Conservation (phyloP, 2,113 vertebrate genomes). For the Chamaetylas fuelleborni region DNA sequence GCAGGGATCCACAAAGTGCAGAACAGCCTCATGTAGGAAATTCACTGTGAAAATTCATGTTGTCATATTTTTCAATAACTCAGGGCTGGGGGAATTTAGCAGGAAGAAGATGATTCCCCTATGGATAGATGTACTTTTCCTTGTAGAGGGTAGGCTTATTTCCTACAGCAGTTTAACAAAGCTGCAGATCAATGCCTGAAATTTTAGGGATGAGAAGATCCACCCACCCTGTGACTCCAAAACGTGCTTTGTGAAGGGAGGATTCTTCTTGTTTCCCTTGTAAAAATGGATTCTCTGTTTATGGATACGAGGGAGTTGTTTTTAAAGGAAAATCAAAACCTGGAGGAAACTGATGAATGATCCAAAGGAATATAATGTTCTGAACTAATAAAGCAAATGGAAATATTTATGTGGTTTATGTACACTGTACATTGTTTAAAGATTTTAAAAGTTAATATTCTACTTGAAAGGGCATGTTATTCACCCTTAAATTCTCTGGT, state of each 20-base stretch:
- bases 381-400: slow-evolving; percentile 58
- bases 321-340: background rate
- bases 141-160: background rate
- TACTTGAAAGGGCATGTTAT: slow-evolving; percentile 52
- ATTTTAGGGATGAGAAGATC: background rate
- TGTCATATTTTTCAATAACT: slow-evolving; percentile 5
- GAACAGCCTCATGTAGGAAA: background rate
- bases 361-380: slow-evolving; percentile 48
- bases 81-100: background rate
- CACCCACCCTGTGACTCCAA: background rate
- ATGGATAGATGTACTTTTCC: background rate
- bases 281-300: background rate
- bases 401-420: slow-evolving; percentile 55
- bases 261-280: background rate
- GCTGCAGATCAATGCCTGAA: background rate
- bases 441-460: slow-evolving; percentile 57
- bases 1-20: background rate
- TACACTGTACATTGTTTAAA: slow-evolving; percentile 56
- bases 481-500: slow-evolving; percentile 63
- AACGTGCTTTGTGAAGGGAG: background rate
- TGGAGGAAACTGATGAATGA: slow-evolving; percentile 3
- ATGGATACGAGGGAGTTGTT: background rate
- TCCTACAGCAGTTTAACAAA: background rate
- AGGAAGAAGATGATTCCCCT: background rate
- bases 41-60: slow-evolving; percentile 52